Evolutionary conservation across 2,113 vertebrate species (phyloP), one percentile per base, ranked within the genome.

Genomic region (Percina caprodes): DNA sequence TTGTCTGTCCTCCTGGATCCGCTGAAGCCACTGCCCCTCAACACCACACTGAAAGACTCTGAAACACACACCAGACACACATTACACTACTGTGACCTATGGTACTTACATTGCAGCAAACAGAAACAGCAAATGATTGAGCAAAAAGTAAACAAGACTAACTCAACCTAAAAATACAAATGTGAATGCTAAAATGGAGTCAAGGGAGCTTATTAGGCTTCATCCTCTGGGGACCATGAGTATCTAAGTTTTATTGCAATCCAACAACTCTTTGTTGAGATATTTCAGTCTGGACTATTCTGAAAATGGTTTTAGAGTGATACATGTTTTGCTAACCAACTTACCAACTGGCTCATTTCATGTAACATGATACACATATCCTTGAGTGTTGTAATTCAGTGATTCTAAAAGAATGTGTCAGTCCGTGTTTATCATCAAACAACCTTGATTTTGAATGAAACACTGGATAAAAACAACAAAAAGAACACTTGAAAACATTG

Each of bases 31-130:
- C 91, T 95, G 85, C 97, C 97, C 84, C 89, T 94, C 52, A 99
- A 87, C 52, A 99, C 97, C 67, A 99, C 95, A 1, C 96, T 92
- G 84, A 99, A 99, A 16, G 97, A 95, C 92, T 98, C 98, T 99
- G 92, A 7, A 12, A 94, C 87, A 89, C 83, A 90, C 83, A 89
- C 63, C 10, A 51, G 18, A 49, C 19, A 63, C 19, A 59, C 13
- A 63, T 21, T 7, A 63, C 21, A 46, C n/a, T 26, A 15, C 5
- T 14, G 8, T 33, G 19, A 48, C 15, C 10, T 11, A 54, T 1
- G 7, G 15, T 6, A 11, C 33, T 59, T 63, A 1, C 30, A 23
- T 5, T 12, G 24, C 54, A 60, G 49, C 35, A 65, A 48, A 30
- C 14, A 35, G 30, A 54, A 46, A 46, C 23, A 39, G 45, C 33